Evolutionary conservation across 92 coral and sea anemone genomes (phyloP), one percentile per base, ranked within the genome.

Genomic region (Ricordea florida): DNA sequence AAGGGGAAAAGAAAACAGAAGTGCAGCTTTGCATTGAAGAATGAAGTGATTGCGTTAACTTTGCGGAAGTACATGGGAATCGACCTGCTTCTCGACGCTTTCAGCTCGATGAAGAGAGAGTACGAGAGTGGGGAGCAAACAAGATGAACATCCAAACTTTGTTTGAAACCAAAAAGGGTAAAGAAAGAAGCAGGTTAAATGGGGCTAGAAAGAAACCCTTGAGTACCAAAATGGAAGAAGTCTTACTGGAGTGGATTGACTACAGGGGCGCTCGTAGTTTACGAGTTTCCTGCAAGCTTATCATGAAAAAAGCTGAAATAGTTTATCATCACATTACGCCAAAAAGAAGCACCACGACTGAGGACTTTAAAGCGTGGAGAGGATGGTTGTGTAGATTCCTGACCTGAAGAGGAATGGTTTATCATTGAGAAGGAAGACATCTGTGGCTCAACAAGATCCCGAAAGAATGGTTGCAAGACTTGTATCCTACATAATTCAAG

Each of bases 381-480:
- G 90, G 94, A 13, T 89, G 94, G 90, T 55, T 89, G 69, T 18
- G 50, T 36, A 51, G 52, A 57, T 88, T 88, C 79, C 44, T 83
- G 90, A n/a, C n/a, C n/a, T 87, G 88, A 87, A 74, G 59, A 40
- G 78, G 75, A 81, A 81, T 76, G 85, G 81, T 31, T 68, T 81
- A 48, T 79, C 93, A 5, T 69, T 82, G 93, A 76, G 89, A 65
- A 57, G 89, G 35, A 82, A 88, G 48, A 82, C 88, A 71, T 82
- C 72, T 29, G 82, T 82, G 34, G 88, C 81, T 57, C 83, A 79
- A 68, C 78, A 83, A 74, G 82, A 83, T 75, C 88, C 88, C 23
- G 89, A 88, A 51, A 82, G 93, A 78, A 68, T 82, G 76, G 83
- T 72, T 34, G 93, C 89, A 72, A 88, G 78, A 61, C 74, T 81